Percentiles rank a stretch among this genome's conserved stretches.
These are phyloP conservation scores for Drosophila truncata DNA, from an alignment of 1,140 invertebrate species.

Conservation along the genomic window DNA sequence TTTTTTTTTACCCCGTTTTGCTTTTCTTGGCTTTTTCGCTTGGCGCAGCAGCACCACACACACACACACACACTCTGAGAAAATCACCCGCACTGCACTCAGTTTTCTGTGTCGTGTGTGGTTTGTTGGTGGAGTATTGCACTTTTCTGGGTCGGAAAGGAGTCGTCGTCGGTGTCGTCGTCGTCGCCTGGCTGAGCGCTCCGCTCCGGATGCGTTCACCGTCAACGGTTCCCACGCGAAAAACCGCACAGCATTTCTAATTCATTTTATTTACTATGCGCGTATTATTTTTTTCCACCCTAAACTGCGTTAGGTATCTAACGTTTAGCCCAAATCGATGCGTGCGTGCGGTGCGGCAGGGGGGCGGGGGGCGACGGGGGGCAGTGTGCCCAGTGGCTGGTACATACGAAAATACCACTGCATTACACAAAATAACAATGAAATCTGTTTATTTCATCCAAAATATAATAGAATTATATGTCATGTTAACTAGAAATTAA, in stretches of 20 bases:
- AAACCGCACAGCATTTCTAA: slow-evolving; percentile 56
- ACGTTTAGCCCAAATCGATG: slow-evolving; percentile 84
- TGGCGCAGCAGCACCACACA: slow-evolving; percentile 12
- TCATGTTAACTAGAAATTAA: not conserved
- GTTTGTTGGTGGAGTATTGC: slow-evolving; percentile 27
- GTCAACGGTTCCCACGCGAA: slow-evolving; percentile 24
- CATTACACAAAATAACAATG: too few species aligned
- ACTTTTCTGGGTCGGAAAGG: slow-evolving; percentile 28
- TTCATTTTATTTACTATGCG: slow-evolving; percentile 46
- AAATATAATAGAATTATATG: not conserved
- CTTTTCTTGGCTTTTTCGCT: slow-evolving; percentile 21
- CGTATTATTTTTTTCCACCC: slow-evolving; percentile 77
- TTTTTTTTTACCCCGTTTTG: slow-evolving; percentile 46
- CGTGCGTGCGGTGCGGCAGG: slow-evolving; percentile 65
- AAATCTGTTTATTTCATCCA: too few species aligned
- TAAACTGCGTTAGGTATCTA: slow-evolving; percentile 85
- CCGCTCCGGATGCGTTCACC: slow-evolving; percentile 12
- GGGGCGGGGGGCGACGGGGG: slow-evolving; percentile 28
- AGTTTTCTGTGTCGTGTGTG: slow-evolving; percentile 20
- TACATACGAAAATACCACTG: not conserved
- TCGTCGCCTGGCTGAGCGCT: slow-evolving; percentile 5
- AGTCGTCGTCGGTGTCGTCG: too few species aligned
- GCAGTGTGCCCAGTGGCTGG: slow-evolving; percentile 19
- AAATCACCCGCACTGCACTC: slow-evolving; percentile 22
- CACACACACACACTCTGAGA: slow-evolving; percentile 8